phyloP scores from a whole-genome alignment of 2,888 invertebrate species.

The Sinhomidia bicolor region DNA sequence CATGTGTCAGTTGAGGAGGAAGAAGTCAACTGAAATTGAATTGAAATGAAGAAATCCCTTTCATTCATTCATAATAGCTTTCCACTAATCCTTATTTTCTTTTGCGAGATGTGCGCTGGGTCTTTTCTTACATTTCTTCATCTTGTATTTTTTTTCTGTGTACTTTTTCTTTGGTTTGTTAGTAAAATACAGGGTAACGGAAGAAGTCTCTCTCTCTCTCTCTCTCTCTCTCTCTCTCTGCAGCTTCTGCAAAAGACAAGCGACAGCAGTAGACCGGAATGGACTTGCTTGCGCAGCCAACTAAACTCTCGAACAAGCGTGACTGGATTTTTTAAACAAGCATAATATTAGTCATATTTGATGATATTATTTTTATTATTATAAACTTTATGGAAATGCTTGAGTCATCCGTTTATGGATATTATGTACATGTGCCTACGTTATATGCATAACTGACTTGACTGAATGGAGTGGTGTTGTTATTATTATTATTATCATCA shows the following conservation, averaged over 20 bases:
- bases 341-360: too few species aligned
- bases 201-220: background rate
- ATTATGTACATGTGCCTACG: too few species aligned
- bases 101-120: background rate
- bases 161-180: background rate
- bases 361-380: background rate
- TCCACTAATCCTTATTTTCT: slow-evolving; percentile 37
- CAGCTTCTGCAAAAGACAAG: slow-evolving; percentile 48
- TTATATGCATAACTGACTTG: slow-evolving; percentile 37
- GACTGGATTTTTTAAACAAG: slow-evolving; percentile 53
- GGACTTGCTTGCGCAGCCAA: slow-evolving; percentile 26
- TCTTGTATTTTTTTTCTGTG: slow-evolving; percentile 12
- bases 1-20: slow-evolving; percentile 13
- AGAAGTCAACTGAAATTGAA: slow-evolving; percentile 29
- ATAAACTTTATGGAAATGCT: background rate
- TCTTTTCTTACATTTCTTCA: background rate
- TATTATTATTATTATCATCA: background rate
- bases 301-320: slow-evolving; percentile 49
- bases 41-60: slow-evolving; percentile 51
- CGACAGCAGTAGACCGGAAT: slow-evolving; percentile 29
- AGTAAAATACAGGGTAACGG: background rate
- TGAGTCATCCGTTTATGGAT: too few species aligned
- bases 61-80: slow-evolving; percentile 37
- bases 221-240: too few species aligned
- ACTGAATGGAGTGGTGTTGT: slow-evolving; percentile 23